Evolutionary conservation across 2,797 vertebrate genomes (phyloP).

Genomic region (Hippoglossus hippoglossus): DNA sequence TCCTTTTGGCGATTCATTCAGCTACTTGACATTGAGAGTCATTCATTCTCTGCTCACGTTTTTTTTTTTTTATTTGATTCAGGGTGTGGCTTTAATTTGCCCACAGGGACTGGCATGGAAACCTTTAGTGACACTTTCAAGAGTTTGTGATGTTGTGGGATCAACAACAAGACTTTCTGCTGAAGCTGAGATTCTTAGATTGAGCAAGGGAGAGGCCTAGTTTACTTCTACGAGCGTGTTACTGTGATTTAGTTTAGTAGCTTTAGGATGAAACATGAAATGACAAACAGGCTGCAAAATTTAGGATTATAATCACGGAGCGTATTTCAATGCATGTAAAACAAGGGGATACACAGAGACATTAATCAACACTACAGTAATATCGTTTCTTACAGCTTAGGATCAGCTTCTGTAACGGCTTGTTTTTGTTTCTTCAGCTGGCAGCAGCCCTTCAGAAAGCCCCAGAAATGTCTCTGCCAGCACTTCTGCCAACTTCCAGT

Average conservation of each 20-base stretch:
- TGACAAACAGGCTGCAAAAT: not conserved
- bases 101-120: conserved; percentile 25
- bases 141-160: conserved; percentile 8
- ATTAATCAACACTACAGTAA: not conserved
- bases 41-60: conserved; percentile 16
- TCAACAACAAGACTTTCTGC: conserved; percentile 27
- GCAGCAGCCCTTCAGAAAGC: conserved; percentile 93
- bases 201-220: not conserved
- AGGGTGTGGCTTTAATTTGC: conserved; percentile 25
- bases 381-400: conserved; percentile 2
- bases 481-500: conserved; percentile 90
- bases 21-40: not conserved
- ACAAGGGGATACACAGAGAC: not conserved
- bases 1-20: conserved; percentile 15
- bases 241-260: conserved; percentile 6
- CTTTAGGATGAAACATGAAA: conserved; percentile 12
- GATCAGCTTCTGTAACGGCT: not conserved
- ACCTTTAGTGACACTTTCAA: conserved; percentile 30
- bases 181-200: conserved; percentile 22
- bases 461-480: conserved; percentile 91
- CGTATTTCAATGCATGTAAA: conserved; percentile 10
- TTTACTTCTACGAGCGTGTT: not conserved
- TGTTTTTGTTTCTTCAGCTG: conserved; percentile 74
- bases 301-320: not conserved
- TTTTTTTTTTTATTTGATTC: conserved; percentile 3